A percentile compares a stretch with the other conserved stretches of the same genome.
phyloP scores from a whole-genome alignment of 2,888 invertebrate species.

The Lasioglossum pauxillum region DNA sequence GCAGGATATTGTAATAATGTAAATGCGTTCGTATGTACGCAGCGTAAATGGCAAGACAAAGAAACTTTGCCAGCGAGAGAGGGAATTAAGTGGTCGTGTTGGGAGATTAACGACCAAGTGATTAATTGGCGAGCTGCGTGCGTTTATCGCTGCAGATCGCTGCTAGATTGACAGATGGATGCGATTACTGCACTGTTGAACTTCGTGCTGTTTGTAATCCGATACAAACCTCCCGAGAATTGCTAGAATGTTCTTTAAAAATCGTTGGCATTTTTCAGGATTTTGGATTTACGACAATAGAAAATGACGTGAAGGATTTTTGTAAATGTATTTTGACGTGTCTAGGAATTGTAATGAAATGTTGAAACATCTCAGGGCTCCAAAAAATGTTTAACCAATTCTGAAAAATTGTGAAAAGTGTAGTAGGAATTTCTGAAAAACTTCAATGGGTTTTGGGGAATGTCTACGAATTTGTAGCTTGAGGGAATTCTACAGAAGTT shows the following conservation, averaged over 20 bases:
- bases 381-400: not conserved
- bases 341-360: too few relatives aligned
- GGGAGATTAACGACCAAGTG: conserved; percentile 17
- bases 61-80: conserved; percentile 14
- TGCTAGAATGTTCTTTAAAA: not conserved
- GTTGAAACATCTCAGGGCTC: too few relatives aligned
- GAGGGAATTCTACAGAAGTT: not conserved
- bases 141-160: not conserved
- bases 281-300: too few relatives aligned
- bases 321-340: too few relatives aligned
- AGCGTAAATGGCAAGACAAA: conserved; percentile 34
- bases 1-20: conserved; percentile 26
- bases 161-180: not conserved
- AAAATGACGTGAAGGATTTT: too few relatives aligned
- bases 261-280: too few relatives aligned
- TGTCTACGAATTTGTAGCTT: not conserved
- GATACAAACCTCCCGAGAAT: not conserved
- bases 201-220: not conserved
- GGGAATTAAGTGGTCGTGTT: conserved; percentile 32
- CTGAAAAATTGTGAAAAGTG: not conserved
- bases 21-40: conserved; percentile 30
- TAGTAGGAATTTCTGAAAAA: not conserved
- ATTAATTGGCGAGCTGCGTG: conserved; percentile 45
- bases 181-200: not conserved
- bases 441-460: too few relatives aligned